Conservation (phyloP, 1,140 invertebrate species). For the Neotoxoptera formosana region DNA sequence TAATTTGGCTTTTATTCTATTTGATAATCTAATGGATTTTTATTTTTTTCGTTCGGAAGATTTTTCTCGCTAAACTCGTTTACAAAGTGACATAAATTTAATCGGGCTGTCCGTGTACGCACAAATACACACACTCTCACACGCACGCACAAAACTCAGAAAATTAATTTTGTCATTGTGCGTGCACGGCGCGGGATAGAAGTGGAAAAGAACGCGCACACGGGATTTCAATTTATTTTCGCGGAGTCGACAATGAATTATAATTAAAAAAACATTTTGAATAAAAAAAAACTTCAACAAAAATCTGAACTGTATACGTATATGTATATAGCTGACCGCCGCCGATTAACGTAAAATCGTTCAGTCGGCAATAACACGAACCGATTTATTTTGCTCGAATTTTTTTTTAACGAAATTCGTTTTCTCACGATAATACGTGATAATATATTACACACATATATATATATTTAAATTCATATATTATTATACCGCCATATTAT, state of each 20-base stretch:
- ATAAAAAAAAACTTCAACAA: neutral
- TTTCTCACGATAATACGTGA: slow-evolving; percentile 29
- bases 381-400: slow-evolving; percentile 31
- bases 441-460: neutral
- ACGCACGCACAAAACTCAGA: neutral
- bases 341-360: neutral
- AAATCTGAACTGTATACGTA: neutral
- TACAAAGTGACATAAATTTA: slow-evolving; percentile 40
- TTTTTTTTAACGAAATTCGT: neutral
- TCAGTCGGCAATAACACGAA: slow-evolving; percentile 23
- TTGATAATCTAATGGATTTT: slow-evolving; percentile 1
- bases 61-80: slow-evolving; percentile 44
- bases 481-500: neutral
- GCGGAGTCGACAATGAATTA: slow-evolving; percentile 1
- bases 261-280: neutral
- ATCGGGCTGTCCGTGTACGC: slow-evolving; percentile 32
- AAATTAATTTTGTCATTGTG: slow-evolving; percentile 35
- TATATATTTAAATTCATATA: neutral
- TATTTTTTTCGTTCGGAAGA: neutral
- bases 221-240: slow-evolving; percentile 31
- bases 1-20: slow-evolving; percentile 33
- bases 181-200: neutral
- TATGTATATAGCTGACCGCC: neutral
- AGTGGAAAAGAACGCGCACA: neutral
- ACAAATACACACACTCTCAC: neutral